These are phyloP conservation scores for Tenthredo distinguenda DNA, from an alignment of 2,888 invertebrate genomes.

Conservation along the genomic window DNA sequence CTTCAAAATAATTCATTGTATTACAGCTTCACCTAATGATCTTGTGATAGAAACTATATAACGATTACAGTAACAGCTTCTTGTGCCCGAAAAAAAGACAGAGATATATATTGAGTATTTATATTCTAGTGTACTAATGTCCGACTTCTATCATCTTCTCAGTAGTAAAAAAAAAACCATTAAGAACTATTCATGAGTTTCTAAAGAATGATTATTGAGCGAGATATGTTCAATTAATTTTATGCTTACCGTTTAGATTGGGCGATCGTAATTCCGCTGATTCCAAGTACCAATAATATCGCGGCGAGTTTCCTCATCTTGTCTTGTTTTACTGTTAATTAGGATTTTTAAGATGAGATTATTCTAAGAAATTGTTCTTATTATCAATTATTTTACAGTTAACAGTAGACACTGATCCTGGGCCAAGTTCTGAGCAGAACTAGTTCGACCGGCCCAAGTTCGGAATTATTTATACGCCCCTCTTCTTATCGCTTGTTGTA, in stretches of 20 bases:
- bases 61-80: not conserved
- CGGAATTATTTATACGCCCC: constrained; percentile 44
- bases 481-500: constrained; percentile 19
- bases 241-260: constrained; percentile 67
- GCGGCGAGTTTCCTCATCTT: constrained; percentile 59
- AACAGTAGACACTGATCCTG: not conserved
- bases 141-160: not conserved
- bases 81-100: not conserved
- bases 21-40: not conserved
- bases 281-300: constrained; percentile 59
- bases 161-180: not conserved
- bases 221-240: not conserved
- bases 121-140: not conserved
- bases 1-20: not conserved
- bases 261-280: constrained; percentile 59
- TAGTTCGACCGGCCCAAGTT: not conserved
- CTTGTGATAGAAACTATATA: not conserved
- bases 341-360: too few species aligned
- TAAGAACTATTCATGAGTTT: not conserved
- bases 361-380: too few species aligned
- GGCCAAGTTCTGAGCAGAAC: constrained; percentile 16
- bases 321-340: not conserved
- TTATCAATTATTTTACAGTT: not conserved
- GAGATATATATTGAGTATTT: not conserved
- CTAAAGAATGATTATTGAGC: not conserved